Evolutionary conservation across 2,113 vertebrate genomes (phyloP), one percentile per base, ranked within the genome.

Genomic region (Entosphenus tridentatus): DNA sequence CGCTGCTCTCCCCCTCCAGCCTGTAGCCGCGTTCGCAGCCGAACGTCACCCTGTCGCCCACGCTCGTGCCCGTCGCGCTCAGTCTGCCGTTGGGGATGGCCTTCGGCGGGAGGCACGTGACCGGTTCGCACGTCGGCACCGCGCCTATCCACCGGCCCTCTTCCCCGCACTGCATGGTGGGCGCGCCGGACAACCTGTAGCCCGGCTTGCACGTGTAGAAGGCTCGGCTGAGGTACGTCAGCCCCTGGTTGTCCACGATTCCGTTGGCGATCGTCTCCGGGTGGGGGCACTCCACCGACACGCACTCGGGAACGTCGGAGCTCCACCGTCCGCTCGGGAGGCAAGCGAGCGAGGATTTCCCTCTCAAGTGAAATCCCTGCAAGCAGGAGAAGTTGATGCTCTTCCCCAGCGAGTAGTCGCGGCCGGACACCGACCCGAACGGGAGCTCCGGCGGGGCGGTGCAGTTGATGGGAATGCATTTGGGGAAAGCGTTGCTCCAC

Each of bases 161-260:
- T 70, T 95, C 87, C 68, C 89, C 92, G 76, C 93, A 98, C 67
- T 96, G 83, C 11, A 85, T 79, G 7, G 87, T 96, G 2, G 83
- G 74, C 68, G 96, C 93, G 1, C 93, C 93, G 1, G 81, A 72
- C 65, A 98, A 74, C 17, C 85, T 80, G 69, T 87, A 91, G 39
- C 93, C 93, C 58, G 83, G 81, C 72, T 84, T 91, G 72, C 93
- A 98, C 3, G 84, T 88, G 71, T 97, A 98, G 54, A 88, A 78
- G 1, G 89, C 92, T 69, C 87, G 89, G 77, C 88, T 96, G 69
- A 96, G 88, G 74, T 91, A 98, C 74, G 87, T 87, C 67, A 97
- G 83, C n/a, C 93, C 92, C 74, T 98, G 93, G 8, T 95, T 87
- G 17, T 98, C 89, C 3, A 93, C 82, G 70, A 95, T 90, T 14